Evolutionary conservation across 64 coral and sea anemone species (phyloP).

Genomic region (Hydrozoanthus tunicans): DNA sequence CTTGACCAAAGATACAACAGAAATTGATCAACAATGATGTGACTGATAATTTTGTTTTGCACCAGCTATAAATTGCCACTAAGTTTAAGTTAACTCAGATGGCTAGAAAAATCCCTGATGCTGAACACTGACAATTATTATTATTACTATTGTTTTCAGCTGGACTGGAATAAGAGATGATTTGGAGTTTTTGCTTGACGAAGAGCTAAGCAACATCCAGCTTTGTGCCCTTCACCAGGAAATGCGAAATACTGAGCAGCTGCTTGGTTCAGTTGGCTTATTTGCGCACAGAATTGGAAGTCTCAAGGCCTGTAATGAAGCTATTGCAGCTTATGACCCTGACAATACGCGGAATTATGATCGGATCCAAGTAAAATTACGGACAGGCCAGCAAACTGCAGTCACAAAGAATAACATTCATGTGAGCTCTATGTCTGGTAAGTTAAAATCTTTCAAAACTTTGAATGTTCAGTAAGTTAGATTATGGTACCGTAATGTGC

Average conservation of each 20-base stretch:
- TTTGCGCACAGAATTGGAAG: background rate
- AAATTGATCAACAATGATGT: too few relatives aligned
- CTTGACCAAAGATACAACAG: too few relatives aligned
- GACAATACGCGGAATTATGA: background rate
- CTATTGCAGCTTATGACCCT: background rate
- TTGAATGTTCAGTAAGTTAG: background rate
- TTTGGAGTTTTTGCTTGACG: slow-evolving; percentile 10
- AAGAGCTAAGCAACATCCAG: slow-evolving; percentile 15
- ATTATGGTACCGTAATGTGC: background rate
- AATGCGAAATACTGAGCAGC: slow-evolving; percentile 6
- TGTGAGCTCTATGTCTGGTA: slow-evolving; percentile 32
- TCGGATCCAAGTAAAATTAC: slow-evolving; percentile 1
- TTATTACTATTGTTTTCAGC: background rate
- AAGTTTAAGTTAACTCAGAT: too few relatives aligned
- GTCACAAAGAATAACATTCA: slow-evolving; percentile 8
- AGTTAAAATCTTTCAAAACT: background rate
- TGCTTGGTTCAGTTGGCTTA: background rate
- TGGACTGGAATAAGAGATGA: slow-evolving; percentile 11
- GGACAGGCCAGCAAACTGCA: background rate
- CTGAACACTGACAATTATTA: too few relatives aligned
- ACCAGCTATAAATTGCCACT: too few relatives aligned
- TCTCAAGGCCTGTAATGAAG: slow-evolving; percentile 7
- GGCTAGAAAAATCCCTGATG: too few relatives aligned
- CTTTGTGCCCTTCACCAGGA: slow-evolving; percentile 17
- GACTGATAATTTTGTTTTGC: too few relatives aligned